Conservation (phyloP, 2,797 vertebrate species). For the Harpagifer antarcticus region DNA sequence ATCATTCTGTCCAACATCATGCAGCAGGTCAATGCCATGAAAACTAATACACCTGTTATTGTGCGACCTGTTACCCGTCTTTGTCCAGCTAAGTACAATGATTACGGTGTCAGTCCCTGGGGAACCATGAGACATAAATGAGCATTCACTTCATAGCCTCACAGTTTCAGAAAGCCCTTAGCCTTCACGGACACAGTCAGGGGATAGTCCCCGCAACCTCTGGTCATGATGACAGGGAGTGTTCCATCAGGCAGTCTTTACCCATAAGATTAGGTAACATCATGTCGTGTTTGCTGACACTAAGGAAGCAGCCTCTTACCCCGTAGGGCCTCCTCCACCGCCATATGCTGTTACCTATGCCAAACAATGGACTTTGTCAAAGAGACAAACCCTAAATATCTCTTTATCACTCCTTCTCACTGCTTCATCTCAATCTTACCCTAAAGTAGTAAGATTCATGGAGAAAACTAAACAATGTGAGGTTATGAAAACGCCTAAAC, state of each 20-base stretch:
- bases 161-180: constrained; percentile 48
- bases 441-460: constrained; percentile 3
- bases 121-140: constrained; percentile 57
- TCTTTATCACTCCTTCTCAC: constrained; percentile 33
- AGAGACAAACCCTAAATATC: constrained; percentile 60
- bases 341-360: constrained; percentile 74
- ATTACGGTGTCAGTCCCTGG: constrained; percentile 78
- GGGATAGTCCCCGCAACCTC: constrained; percentile 56
- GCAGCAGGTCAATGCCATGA: constrained; percentile 65
- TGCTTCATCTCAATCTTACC: constrained; percentile 33
- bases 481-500: constrained; percentile 9
- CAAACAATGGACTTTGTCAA: constrained; percentile 75
- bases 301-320: constrained; percentile 49
- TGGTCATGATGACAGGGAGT: constrained; percentile 66
- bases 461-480: constrained; percentile 27
- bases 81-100: constrained; percentile 81
- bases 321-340: constrained; percentile 54
- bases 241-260: constrained; percentile 53
- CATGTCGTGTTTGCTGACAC: constrained; percentile 72
- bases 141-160: constrained; percentile 35
- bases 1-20: constrained; percentile 55
- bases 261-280: constrained; percentile 74
- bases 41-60: constrained; percentile 77
- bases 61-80: constrained; percentile 74
- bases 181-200: constrained; percentile 39